Base-by-base conservation (phyloP, 1,140 invertebrate species). In the Anastrepha obliqua region DNA sequence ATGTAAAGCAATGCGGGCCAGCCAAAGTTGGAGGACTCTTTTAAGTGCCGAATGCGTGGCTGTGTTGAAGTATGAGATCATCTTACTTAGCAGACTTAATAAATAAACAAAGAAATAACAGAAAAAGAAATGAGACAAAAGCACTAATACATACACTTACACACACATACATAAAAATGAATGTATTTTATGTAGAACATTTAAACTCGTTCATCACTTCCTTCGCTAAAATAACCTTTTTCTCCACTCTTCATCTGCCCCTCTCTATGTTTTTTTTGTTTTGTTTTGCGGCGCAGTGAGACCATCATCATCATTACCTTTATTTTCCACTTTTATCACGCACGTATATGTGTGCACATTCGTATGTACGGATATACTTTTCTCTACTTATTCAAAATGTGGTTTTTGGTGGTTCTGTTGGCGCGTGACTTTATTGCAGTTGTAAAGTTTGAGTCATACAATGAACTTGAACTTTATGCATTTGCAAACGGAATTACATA, bases 381-480 rank as follows among this genome's bases (percentile, higher is more conserved):
- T 13, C 42, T 58, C 51, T 17, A 17, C 51, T 81, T 81, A 55
- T 55, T 8, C 8, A 81, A 17, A 15, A 1, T 55, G 55, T 81
- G 15, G 15, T 81, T 81, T 29, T 20, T 81, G 47, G 9, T 55
- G 47, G 20, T 11, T 81, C 55, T 81, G 44, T 81, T 81, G 74
- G 74, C 47, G 74, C 74, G 74, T 81, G 74, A 81, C 74, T 81
- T 81, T 42, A 81, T 81, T 81, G 74, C 47, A 81, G 74, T 81
- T 81, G n/a, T 81, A 81, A 81, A 81, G 6, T 55, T 81, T 81
- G 74, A 81, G 47, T 81, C 74, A 81, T 81, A 20, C 74, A n/a
- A 11, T 81, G 74, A 81, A 81, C 74, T 81, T 81, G 74, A 81
- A 81, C 74, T 81, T 81, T 81, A 81, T 55, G 47, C 44, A 81